Evolutionary conservation across 2,797 vertebrate species (phyloP), one percentile per base, ranked within the genome.

Genomic region (Choloepus didactylus): DNA sequence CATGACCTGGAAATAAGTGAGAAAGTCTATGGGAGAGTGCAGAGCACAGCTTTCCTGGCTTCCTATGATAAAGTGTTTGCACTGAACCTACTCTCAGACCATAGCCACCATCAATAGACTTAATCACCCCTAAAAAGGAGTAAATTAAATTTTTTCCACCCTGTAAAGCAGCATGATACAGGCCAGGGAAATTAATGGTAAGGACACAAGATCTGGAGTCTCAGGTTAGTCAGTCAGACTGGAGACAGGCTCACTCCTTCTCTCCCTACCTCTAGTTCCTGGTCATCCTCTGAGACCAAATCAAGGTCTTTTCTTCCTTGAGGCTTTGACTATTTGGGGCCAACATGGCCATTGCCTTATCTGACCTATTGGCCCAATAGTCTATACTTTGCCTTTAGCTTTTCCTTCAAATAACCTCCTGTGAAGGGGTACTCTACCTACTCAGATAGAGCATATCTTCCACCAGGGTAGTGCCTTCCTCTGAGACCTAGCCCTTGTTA

Each of bases 1-100:
- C 19, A 15, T 89, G 59, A 86, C 38, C 38, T 89, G 12, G 29
- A 94, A 94, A 84, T 73, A 88, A 84, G 12, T 72, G 64, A 82
- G 15, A 89, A 83, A 54, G 9, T 16, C 14, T 18, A 87, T 92
- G n/a, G 19, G 18, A 60, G 62, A 96, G 35, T 73, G 31, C 3
- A 60, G 54, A 95, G 29, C 56, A 46, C 31, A 31, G 41, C 66
- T 82, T 83, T 86, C 41, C 59, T 66, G 23, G 87, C 21, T 91
- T 92, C 12, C 6, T 82, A 21, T 77, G 60, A 87, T 54, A 87
- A 84, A 93, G 16, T 86, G 19, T 18, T 85, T 81, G 10, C 10
- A 89, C 1, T 21, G 15, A 95, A 69, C 41, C 5, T 66, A n/a
- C 27, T 81, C 84, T 92, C 6, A 73, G 56, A 69, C 44, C 70